Percentiles rank a stretch among this genome's conserved stretches.
These are phyloP conservation scores for Dyspetes luteomarginatus DNA, from an alignment of 2,888 invertebrate genomes.

Conservation along the genomic window DNA sequence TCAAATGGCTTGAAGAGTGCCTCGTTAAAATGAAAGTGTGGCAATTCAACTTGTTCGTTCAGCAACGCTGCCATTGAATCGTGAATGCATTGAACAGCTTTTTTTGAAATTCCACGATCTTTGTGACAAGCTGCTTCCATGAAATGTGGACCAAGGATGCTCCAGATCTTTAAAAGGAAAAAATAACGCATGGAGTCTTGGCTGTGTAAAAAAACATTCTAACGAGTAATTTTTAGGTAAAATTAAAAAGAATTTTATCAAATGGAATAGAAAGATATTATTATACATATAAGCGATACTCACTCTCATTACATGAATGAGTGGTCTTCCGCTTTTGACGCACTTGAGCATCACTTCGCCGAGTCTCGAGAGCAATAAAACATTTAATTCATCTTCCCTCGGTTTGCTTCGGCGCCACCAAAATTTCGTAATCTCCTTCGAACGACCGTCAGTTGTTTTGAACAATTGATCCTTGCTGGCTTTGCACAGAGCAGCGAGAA, in stretches of 20 bases:
- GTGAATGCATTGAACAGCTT: conserved; percentile 96
- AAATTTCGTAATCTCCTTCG: conserved; percentile 76
- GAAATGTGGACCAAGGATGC: conserved; percentile 95
- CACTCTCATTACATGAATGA: conserved; percentile 94
- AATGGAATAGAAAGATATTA: no score
- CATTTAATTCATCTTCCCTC: conserved; percentile 80
- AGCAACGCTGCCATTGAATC: conserved; percentile 95
- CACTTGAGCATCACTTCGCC: conserved; percentile 95
- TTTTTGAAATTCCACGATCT: conserved; percentile 94
- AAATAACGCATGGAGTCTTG: no score
- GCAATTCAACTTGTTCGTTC: conserved; percentile 93
- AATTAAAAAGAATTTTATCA: no score
- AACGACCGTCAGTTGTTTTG: conserved; percentile 75
- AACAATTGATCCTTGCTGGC: conserved; percentile 91
- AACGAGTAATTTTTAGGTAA: no score
- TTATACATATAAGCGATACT: conserved; percentile 6
- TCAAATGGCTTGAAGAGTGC: conserved; percentile 97
- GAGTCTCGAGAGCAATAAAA: conserved; percentile 90
- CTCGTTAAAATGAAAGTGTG: conserved; percentile 98
- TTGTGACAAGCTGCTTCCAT: conserved; percentile 98
- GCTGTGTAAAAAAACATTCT: no score
- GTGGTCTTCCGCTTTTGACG: conserved; percentile 92
- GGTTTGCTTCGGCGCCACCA: conserved; percentile 82
- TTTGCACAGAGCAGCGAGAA: conserved; percentile 91
- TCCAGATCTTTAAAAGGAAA: conserved; percentile 92